Evolutionary conservation across 1,140 invertebrate genomes (phyloP).

Genomic region (Ceratina australensis): DNA sequence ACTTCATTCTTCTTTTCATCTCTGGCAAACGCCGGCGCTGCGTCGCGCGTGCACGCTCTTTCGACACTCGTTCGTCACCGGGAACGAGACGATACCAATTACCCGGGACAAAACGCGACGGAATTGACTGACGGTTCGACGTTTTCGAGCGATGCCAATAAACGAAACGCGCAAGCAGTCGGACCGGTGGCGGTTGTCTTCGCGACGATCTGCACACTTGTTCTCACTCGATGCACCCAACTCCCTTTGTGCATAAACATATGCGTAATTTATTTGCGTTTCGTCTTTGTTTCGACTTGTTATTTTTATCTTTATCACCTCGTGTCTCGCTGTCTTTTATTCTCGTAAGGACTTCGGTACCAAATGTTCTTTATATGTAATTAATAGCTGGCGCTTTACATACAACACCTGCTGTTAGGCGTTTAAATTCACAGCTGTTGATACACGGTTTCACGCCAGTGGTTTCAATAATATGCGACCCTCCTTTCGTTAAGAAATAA

Average conservation of each 20-base stretch:
- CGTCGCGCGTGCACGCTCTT: too few relatives aligned
- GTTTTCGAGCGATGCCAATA: conserved; percentile 1
- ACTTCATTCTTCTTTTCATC: too few relatives aligned
- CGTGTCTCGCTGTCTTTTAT: too few relatives aligned
- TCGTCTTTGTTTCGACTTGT: background rate
- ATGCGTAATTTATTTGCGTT: conserved; percentile 25
- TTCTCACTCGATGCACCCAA: background rate
- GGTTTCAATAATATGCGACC: too few relatives aligned
- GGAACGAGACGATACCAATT: background rate
- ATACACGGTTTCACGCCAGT: too few relatives aligned
- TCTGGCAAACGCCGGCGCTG: too few relatives aligned
- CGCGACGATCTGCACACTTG: background rate
- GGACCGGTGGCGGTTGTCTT: conserved; percentile 9
- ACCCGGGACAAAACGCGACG: background rate
- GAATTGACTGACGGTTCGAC: background rate
- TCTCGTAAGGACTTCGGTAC: too few relatives aligned
- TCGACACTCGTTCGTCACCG: background rate
- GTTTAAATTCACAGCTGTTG: too few relatives aligned
- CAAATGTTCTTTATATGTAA: too few relatives aligned
- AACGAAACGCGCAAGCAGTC: conserved; percentile 16
- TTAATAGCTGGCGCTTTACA: too few relatives aligned
- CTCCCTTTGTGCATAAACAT: background rate
- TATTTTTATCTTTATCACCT: conserved; percentile 4
- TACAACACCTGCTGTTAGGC: too few relatives aligned
- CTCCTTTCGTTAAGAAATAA: too few relatives aligned